A percentile compares a stretch with the other conserved stretches of the same genome.
phyloP scores from a whole-genome alignment of 1,140 invertebrate genomes.

The Bombus turneri region DNA sequence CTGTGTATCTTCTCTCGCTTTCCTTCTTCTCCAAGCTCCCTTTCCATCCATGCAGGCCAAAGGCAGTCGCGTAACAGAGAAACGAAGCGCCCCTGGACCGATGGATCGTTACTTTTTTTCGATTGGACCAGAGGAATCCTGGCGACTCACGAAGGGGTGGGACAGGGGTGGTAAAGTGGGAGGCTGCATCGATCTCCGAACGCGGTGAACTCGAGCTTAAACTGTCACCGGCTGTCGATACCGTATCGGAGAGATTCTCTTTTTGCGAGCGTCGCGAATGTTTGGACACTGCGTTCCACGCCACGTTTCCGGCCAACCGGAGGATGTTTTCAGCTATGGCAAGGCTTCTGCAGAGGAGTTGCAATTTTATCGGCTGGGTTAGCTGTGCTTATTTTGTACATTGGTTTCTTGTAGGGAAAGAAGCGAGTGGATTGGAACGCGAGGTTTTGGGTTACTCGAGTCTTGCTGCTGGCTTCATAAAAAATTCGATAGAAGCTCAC shows the following conservation, averaged over 20 bases:
- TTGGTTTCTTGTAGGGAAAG: not conserved
- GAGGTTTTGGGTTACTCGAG: not conserved
- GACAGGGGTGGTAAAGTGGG: not conserved
- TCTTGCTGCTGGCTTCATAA: not conserved
- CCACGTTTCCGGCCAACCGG: not conserved
- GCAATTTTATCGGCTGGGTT: not conserved
- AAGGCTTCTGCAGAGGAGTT: not conserved
- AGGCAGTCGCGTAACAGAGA: constrained; percentile 50
- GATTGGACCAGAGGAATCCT: constrained; percentile 19
- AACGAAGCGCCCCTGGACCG: not conserved
- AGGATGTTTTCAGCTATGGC: not conserved
- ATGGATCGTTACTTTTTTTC: constrained; percentile 36
- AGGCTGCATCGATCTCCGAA: constrained; percentile 44
- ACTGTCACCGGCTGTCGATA: constrained; percentile 47
- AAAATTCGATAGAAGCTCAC: no score
- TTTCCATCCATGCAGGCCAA: constrained; percentile 3
- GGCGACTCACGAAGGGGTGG: not conserved
- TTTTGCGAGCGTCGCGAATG: constrained; percentile 24
- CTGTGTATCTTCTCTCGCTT: not conserved
- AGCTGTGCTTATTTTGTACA: not conserved
- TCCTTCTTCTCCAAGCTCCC: not conserved
- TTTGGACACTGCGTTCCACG: constrained; percentile 6
- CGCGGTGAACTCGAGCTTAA: constrained; percentile 48
- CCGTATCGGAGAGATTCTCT: constrained; percentile 19
- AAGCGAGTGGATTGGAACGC: not conserved